phyloP scores from a whole-genome alignment of 2,797 vertebrate genomes.

The Myotis pilosus region DNA sequence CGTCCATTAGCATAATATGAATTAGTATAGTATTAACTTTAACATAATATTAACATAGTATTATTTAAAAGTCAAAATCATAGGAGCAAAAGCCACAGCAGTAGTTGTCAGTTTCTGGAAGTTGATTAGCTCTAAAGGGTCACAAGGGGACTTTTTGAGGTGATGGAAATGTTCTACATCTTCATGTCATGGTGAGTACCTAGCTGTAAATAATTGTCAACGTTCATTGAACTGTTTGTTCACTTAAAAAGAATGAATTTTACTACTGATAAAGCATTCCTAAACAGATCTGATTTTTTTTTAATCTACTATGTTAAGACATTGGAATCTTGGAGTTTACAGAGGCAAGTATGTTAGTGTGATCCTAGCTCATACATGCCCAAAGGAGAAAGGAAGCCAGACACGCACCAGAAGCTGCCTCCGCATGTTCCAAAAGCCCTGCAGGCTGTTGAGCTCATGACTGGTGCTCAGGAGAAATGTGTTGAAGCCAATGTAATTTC shows the following conservation, averaged over 20 bases:
- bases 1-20: neutral
- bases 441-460: neutral
- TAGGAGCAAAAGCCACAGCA: neutral
- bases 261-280: neutral
- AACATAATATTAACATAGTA: neutral
- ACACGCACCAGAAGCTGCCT: neutral
- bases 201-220: neutral
- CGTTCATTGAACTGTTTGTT: neutral
- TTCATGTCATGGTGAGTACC: neutral
- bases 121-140: neutral
- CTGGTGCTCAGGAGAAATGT: slow-evolving; percentile 46
- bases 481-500: slow-evolving; percentile 57
- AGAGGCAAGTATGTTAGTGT: neutral
- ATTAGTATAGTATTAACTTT: neutral
- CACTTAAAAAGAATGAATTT: slow-evolving; percentile 1
- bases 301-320: neutral
- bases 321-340: neutral
- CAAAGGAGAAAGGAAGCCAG: neutral
- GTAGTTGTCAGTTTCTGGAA: neutral
- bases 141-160: neutral
- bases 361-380: neutral
- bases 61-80: neutral
- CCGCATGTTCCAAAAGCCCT: neutral
- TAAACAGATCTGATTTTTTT: neutral
- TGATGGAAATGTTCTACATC: neutral